phyloP scores from a whole-genome alignment of 2,888 invertebrate genomes.

The Synergus japonicus region DNA sequence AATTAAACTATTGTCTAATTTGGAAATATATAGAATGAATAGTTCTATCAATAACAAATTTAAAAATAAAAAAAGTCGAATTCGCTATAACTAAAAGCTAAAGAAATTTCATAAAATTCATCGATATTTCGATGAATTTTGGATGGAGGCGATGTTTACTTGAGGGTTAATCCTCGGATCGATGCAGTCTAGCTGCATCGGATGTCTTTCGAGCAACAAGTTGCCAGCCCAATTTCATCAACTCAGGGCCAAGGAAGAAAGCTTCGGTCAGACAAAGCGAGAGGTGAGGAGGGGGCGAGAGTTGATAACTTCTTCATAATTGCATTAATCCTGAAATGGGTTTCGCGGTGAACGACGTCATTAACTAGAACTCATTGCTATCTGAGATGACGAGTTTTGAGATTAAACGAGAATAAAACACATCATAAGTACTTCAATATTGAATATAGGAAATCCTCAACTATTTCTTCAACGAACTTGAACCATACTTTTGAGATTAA shows the following conservation, averaged over 20 bases:
- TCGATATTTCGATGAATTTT: neutral
- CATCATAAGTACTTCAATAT: constrained; percentile 50
- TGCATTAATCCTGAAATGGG: constrained; percentile 38
- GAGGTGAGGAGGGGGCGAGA: neutral
- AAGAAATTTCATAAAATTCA: too few relatives aligned
- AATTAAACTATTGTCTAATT: too few relatives aligned
- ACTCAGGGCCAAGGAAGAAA: constrained; percentile 27
- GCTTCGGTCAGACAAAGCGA: constrained; percentile 36
- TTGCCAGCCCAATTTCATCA: constrained; percentile 40
- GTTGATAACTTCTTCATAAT: constrained; percentile 34
- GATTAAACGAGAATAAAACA: constrained; percentile 59
- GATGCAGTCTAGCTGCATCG: constrained; percentile 10
- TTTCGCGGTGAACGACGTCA: constrained; percentile 40
- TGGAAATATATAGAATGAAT: too few relatives aligned
- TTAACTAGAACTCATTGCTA: constrained; percentile 38
- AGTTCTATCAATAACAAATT: too few relatives aligned
- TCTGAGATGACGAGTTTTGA: constrained; percentile 51
- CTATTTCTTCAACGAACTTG: neutral
- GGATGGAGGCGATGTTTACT: neutral
- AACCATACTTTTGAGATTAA: neutral
- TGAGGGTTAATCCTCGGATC: constrained; percentile 13
- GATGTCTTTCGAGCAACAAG: constrained; percentile 40
- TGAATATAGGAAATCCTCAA: neutral
- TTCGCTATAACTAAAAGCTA: too few relatives aligned
- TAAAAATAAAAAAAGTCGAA: too few relatives aligned